Evolutionary conservation across 23 tunicate genomes (phyloP), one percentile per base, ranked within the genome.

Genomic region (Oikopleura vanhoeffeni): DNA sequence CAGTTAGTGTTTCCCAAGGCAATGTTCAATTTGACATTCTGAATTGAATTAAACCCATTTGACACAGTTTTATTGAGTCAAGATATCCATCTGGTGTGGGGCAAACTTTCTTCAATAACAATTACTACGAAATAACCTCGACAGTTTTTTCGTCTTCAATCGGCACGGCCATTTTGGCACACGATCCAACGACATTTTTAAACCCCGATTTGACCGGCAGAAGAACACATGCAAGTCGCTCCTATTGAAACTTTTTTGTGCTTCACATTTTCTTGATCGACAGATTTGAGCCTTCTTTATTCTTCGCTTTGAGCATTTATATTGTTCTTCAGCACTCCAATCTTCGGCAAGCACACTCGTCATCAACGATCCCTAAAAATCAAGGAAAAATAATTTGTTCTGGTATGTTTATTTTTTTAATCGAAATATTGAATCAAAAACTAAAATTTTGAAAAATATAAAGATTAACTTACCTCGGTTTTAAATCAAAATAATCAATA

Each of bases 151-250:
- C 24, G 64, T 49, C 64, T 71, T 71, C 32, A 32, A 2, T 30
- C 35, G 79, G 79, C 27, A 13, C 32, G 27, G 34, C 34, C 79
- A 71, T 13, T 71, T 30, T 18, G 79, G 79, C 79, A 3, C 32
- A 2, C 79, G 27, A 71, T 71, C 32, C 79, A 33, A 71, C 38
- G 3, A 2, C 4, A 33, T 18, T 71, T 71, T 71, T 30, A 2
- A 18, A 2, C 4, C 35, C 3, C 35, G 36, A 71, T 30, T 71
- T 24, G 38, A 28, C 3, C 79, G 79, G 38, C 4, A 2, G n/a
- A n/a, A 38, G 32, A 71, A 38, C 79, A 71, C 79, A 71, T 71
- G 79, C 79, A 71, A 18, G 79, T 71, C 3, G 79, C 79, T 32
- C 36, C 36, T 13, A 71, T 32, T 2, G 38, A 2, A 2, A 2